Evolutionary conservation across 2,113 vertebrate genomes (phyloP), one percentile per base, ranked within the genome.

Genomic region (Platysternon megacephalum): DNA sequence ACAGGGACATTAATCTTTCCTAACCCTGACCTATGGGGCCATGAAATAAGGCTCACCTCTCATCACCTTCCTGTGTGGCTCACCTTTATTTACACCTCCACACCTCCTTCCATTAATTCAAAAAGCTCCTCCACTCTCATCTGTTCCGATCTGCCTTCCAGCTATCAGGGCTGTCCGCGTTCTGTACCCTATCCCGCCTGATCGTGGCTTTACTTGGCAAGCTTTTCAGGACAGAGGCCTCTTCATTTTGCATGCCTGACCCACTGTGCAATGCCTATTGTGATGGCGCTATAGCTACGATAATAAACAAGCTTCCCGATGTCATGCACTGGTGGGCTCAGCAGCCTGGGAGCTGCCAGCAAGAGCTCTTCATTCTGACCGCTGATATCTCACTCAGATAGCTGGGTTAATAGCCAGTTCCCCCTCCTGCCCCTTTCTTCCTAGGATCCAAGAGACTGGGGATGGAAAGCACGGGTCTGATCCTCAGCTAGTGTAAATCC

Each of bases 341-440:
- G 65, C 19, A 21, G 65, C 35, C 65, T 10, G 35, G 35, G 65
- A 72, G n/a, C 79, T 17, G 86, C 93, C 81, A 92, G 24, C 1
- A 2, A 84, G 87, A 94, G 53, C 48, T 94, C 96, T 97, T 94
- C 95, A 94, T 97, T 87, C 79, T 56, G 85, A 51, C 11, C n/a
- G 80, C 90, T 56, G 78, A 76, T 58, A 81, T 44, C 46, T 84
- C 48, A 39, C 72, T 0, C 0, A 0, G 28, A 29, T 12, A 14
- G n/a, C 80, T 29, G 24, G 52, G 42, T 32, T 5, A 11, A 11
- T 28, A 46, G n/a, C 65, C 19, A 22, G n/a, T 21, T 39, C 61
- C 35, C 7, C 7, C 32, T n/a, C 32, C 32, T 28, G 11, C 39
- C 74, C 24, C 39, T 46, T 78, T 44, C 74, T 78, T 78, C 24